Evolutionary conservation across 92 coral and sea anemone genomes (phyloP), one percentile per base, ranked within the genome.

Genomic region (Actinernus sp.): DNA sequence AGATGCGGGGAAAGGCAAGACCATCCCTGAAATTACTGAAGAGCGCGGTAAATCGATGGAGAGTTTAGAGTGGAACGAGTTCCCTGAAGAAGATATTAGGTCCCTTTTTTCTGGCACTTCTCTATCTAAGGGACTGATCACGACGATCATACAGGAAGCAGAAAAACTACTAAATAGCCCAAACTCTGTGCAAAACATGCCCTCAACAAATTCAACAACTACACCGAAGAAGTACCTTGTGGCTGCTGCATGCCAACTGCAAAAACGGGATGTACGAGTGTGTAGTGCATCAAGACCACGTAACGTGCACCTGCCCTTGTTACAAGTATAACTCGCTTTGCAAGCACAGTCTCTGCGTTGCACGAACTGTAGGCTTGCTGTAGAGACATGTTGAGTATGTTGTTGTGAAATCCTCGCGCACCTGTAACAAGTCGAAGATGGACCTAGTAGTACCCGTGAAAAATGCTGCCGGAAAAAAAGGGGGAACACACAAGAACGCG

Each of bases 401-500:
- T 38, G 63, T 44, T 20, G 49, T 37, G 27, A 51, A 33, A 27
- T 55, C 41, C 41, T 14, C 34, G 49, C 34, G 40, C 49, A 39
- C 63, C 14, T 41, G 47, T 29, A 66, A 52, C 48, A 49, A 49
- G 61, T 69, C 65, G 8, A 58, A 45, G 34, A 55, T 28, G 39
- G 51, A 31, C 48, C 52, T 55, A 36, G 68, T 55, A 30, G 76
- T 55, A 4, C 76, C 68, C 14, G 53, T 26, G 33, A 75, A 64
- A 44, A 26, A 26, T 36, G 83, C 83, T 16, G 78, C 44, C 14
- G 83, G 83, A 29, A 65, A 76, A 74, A 76, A 44, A 24, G 83
- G 83, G 31, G 58, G 58, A 5, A 50, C 52, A 39, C 83, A 43
- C 59, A 76, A 64, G 55, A 76, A 76, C 49, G 74, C 68, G 30